Base-by-base conservation (phyloP, 2,888 invertebrate species). In the Rotaria sp. region DNA sequence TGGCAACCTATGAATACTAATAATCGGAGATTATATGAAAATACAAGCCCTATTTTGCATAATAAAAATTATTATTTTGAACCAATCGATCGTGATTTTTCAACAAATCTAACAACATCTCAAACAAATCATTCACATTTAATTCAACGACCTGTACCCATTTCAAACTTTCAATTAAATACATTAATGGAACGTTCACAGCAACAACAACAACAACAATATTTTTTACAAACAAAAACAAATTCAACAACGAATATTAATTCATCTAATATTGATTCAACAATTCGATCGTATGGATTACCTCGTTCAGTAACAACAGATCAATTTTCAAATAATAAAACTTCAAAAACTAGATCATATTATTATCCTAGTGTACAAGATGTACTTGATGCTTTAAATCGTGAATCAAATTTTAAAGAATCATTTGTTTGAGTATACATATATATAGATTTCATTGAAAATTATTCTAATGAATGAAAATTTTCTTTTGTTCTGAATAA, bases 351-450 rank as follows among this genome's bases (percentile, higher is more conserved):
- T 35, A 67, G 45, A 80, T 10, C 45, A 11, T 80, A 80, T 45
- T 80, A 80, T 80, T 80, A 45, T 80, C 80, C 80, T 21, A 80
- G 80, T n/a, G 45, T 45, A 45, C 80, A 80, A 80, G 80, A 80
- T n/a, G 80, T 80, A 24, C 45, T 80, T 5, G 80, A 80, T 45
- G 80, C 80, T 26, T n/a, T 80, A 45, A 80, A 80, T n/a, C 80
- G 45, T 13, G n/a, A 45, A 13, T 41, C 80, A 80, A n/a, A 26
- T 80, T 45, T 45, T 80, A 80, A 80, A 80, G 80, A 80, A 80
- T 80, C 80, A n/a, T 45, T 80, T 45, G 80, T 80, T n/a, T 50
- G 18, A 50, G 50, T 1, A 50, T 50, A 18, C 18, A 50, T 15
- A n/a, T n/a, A n/a, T n/a, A n/a, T n/a, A n/a, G n/a, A n/a, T 50